Conservation (phyloP, 1,140 invertebrate species). For the Cydia fagiglandana region DNA sequence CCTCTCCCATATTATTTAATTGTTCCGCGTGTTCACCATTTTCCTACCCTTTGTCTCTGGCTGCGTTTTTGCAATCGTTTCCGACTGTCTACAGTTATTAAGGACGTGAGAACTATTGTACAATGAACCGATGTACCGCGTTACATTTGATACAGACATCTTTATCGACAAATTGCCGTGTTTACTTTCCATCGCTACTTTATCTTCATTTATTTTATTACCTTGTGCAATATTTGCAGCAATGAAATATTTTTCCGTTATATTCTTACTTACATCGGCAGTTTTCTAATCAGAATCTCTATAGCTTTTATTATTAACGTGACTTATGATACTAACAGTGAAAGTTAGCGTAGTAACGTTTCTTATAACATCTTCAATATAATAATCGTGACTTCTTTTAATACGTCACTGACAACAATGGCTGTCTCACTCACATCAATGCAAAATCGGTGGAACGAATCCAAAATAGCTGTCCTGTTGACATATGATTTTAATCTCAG, state of each 20-base stretch:
- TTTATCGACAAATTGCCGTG: constrained; percentile 40
- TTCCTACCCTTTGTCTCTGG: constrained; percentile 63
- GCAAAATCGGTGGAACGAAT: constrained; percentile 27
- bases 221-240: constrained; percentile 29
- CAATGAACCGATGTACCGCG: constrained; percentile 41
- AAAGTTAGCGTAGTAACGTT: constrained; percentile 18
- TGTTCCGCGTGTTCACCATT: constrained; percentile 60
- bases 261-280: not conserved
- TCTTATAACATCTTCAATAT: constrained; percentile 8
- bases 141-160: constrained; percentile 51
- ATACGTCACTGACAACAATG: constrained; percentile 16
- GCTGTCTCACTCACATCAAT: constrained; percentile 15
- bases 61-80: constrained; percentile 68
- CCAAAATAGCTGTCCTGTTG: constrained; percentile 17
- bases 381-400: constrained; percentile 21
- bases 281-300: not conserved
- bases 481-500: constrained; percentile 14
- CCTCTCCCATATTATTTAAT: constrained; percentile 49
- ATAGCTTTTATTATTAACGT: constrained; percentile 17
- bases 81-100: constrained; percentile 64
- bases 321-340: constrained; percentile 30
- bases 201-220: constrained; percentile 31
- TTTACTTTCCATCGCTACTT: constrained; percentile 40
- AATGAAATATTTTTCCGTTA: not conserved
- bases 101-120: constrained; percentile 60